These are phyloP conservation scores for Crotophaga sulcirostris DNA, from an alignment of 2,113 vertebrate genomes.

Conservation along the genomic window DNA sequence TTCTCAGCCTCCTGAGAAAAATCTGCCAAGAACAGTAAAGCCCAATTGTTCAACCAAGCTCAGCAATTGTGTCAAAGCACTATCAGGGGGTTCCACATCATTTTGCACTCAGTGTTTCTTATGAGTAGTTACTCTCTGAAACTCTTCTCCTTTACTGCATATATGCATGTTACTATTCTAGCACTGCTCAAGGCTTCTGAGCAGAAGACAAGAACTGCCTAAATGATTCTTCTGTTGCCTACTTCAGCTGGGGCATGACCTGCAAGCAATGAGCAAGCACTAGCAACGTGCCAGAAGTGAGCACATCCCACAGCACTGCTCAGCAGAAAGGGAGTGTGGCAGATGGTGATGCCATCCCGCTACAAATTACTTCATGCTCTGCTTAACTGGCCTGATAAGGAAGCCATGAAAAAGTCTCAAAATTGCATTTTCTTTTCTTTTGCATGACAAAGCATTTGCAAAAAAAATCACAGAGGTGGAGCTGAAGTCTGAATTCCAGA, in stretches of 20 bases:
- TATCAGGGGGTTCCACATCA: not conserved
- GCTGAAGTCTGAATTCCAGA: not conserved
- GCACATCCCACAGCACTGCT: not conserved
- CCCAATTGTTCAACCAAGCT: not conserved
- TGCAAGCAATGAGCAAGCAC: not conserved
- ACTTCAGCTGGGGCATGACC: not conserved
- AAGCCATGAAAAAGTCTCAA: not conserved
- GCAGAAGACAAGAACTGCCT: not conserved
- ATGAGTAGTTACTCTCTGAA: not conserved
- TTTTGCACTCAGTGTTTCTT: not conserved
- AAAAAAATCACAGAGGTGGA: not conserved
- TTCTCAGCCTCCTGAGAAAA: not conserved
- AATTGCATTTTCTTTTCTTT: not conserved
- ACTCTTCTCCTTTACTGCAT: not conserved
- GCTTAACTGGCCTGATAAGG: not conserved
- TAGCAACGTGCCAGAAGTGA: not conserved
- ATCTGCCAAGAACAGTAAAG: not conserved
- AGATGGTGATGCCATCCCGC: not conserved
- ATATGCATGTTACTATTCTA: not conserved
- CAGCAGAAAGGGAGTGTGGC: not conserved
- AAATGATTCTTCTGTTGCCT: not conserved
- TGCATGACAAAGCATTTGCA: not conserved
- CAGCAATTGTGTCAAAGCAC: slow-evolving; percentile 13
- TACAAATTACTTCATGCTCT: not conserved
- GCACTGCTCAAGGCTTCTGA: not conserved